Base-by-base conservation (phyloP, 2,888 invertebrate genomes). In the Drosophila nr. perissopoda region DNA sequence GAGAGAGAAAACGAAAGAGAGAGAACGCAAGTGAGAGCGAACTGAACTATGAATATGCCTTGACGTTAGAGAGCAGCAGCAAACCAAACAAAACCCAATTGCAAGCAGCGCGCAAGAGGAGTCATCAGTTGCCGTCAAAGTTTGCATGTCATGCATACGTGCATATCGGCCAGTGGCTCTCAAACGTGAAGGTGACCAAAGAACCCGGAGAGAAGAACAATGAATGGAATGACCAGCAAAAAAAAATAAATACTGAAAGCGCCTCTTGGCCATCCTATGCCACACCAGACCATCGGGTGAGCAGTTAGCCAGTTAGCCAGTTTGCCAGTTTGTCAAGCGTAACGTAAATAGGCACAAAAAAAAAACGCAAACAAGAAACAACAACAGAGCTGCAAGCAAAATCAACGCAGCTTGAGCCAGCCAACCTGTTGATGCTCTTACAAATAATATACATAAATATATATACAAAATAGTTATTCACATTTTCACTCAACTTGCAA, bases 321-420 rank as follows among this genome's bases (percentile, higher is more conserved):
- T 69, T 21, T 31, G 33, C 38, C 33, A 74, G 76, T 87, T 83
- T 87, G 74, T 84, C 83, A 87, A 84, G 84, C 87, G 84, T 78
- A 87, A 82, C 87, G 78, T 71, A 78, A 87, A 78, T 61, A 76
- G 49, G 68, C 67, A 69, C 77, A 81, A 69, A 82, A 60, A 48
- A 42, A 70, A 67, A 53, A 67, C 51, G 53, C 58, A 51, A 66
- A 58, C 61, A 73, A 38, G 49, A 31, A 59, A 40, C 53, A 69
- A 68, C 58, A 76, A 42, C 40, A 59, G 40, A 51, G 59, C 11
- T 42, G 67, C 64, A 57, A 63, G 42, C 51, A 53, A 48, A 63
- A 70, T 42, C 45, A 34, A 45, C 38, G 16, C 27, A 18, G 4
- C 25, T 3, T 2, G 4, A 11, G 18, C 48, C 7, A 34, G 38